These are phyloP conservation scores for Habrosyne pyritoides DNA, from an alignment of 2,888 invertebrate species.

Conservation along the genomic window DNA sequence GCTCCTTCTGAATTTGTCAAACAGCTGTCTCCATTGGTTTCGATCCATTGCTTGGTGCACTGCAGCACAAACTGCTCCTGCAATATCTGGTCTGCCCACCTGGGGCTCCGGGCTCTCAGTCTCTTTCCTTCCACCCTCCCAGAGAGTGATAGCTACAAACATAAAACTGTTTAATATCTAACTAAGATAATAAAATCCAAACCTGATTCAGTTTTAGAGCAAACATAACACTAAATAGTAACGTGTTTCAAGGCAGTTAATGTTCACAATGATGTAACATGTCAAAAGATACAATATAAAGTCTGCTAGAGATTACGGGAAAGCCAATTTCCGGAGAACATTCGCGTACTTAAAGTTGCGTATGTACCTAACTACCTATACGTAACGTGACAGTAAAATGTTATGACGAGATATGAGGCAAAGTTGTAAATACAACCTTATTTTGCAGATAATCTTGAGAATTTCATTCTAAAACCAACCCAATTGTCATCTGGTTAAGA, in stretches of 20 bases:
- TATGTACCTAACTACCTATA: slow-evolving; percentile 38
- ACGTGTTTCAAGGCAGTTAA: background rate
- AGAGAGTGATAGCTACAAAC: too few species aligned
- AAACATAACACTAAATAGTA: background rate
- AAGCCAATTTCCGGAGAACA: slow-evolving; percentile 67
- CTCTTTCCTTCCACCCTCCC: too few species aligned
- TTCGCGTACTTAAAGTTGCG: slow-evolving; percentile 52
- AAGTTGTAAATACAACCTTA: slow-evolving; percentile 50
- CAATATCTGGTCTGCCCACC: too few species aligned
- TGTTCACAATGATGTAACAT: slow-evolving; percentile 8
- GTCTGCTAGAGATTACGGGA: slow-evolving; percentile 57
- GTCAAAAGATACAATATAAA: slow-evolving; percentile 40
- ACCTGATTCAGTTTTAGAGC: background rate
- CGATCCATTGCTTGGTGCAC: too few species aligned
- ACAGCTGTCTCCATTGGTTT: too few species aligned
- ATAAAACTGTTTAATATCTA: too few species aligned
- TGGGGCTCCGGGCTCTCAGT: too few species aligned
- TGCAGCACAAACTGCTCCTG: too few species aligned
- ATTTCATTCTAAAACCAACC: slow-evolving; percentile 24
- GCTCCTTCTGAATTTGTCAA: too few species aligned
- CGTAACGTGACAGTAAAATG: slow-evolving; percentile 70
- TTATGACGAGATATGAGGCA: slow-evolving; percentile 73
- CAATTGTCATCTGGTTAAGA: slow-evolving; percentile 25
- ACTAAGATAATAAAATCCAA: background rate
- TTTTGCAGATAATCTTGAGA: slow-evolving; percentile 23